These are phyloP conservation scores for Cataglyphis altisquamis DNA, from an alignment of 2,888 invertebrate species.

Conservation along the genomic window DNA sequence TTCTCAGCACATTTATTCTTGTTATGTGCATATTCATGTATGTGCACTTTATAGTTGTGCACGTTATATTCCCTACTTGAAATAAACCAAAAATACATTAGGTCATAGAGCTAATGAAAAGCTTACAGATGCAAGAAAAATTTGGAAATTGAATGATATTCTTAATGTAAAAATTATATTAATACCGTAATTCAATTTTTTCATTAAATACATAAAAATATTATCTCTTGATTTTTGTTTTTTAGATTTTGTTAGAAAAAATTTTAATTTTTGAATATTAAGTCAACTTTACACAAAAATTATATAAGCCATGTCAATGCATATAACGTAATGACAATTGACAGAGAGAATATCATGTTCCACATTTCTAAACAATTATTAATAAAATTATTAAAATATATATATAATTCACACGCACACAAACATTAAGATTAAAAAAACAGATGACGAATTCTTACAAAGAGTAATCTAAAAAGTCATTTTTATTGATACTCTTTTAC, in stretches of 20 bases:
- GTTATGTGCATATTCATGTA: no score
- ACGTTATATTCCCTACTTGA: not conserved
- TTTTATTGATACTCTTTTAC: constrained; percentile 46
- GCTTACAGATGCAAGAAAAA: not conserved
- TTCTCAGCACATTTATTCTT: no score
- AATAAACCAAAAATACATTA: not conserved
- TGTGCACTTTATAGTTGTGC: not conserved
- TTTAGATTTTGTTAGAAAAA: not conserved
- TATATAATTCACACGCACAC: not conserved
- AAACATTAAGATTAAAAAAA: constrained; percentile 2
- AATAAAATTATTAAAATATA: not conserved
- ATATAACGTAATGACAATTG: not conserved
- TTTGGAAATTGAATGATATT: not conserved
- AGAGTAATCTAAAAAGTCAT: constrained; percentile 24
- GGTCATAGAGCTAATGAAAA: not conserved
- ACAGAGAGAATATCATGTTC: not conserved
- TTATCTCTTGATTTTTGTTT: not conserved
- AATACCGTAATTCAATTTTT: not conserved
- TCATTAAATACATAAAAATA: not conserved
- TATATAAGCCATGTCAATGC: not conserved
- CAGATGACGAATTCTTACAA: not conserved
- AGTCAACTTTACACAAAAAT: not conserved
- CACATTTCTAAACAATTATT: not conserved
- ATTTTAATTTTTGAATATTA: not conserved
- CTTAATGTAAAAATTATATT: no score